phyloP scores from a whole-genome alignment of 2,888 invertebrate species.

The Andrena bucephala region DNA sequence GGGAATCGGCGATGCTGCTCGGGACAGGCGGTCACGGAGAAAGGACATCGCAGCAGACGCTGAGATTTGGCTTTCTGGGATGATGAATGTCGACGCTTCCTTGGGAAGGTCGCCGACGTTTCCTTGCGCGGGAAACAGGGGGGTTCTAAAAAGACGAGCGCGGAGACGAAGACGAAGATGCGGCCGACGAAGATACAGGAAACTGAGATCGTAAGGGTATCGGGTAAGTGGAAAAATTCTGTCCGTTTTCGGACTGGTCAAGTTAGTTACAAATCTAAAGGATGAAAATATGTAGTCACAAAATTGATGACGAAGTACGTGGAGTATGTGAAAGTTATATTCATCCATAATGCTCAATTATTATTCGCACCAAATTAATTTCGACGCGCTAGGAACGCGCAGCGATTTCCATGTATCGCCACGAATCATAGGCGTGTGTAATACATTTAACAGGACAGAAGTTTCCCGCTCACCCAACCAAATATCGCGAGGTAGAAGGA shows the following conservation, averaged over 20 bases:
- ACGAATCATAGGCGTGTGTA: too few relatives aligned
- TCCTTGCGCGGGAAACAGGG: neutral
- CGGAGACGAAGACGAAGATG: conserved; percentile 21
- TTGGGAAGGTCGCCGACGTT: neutral
- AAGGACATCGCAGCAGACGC: conserved; percentile 71
- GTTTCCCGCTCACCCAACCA: neutral
- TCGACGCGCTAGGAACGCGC: too few relatives aligned
- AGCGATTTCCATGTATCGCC: too few relatives aligned
- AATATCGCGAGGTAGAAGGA: neutral
- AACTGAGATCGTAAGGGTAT: conserved; percentile 23
- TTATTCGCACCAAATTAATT: too few relatives aligned
- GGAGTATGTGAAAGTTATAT: too few relatives aligned
- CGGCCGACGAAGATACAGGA: conserved; percentile 23
- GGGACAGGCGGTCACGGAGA: conserved; percentile 7
- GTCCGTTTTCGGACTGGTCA: neutral
- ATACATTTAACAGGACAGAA: neutral
- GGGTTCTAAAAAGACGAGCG: neutral
- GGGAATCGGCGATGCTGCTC: neutral
- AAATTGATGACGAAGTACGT: too few relatives aligned
- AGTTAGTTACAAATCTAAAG: conserved; percentile 17
- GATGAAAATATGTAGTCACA: neutral
- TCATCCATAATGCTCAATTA: too few relatives aligned
- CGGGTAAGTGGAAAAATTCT: neutral
- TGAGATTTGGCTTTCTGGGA: conserved; percentile 76
- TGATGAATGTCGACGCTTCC: conserved; percentile 76